Conservation (phyloP, 2,797 vertebrate species). For the Leucoraja ocellata region DNA sequence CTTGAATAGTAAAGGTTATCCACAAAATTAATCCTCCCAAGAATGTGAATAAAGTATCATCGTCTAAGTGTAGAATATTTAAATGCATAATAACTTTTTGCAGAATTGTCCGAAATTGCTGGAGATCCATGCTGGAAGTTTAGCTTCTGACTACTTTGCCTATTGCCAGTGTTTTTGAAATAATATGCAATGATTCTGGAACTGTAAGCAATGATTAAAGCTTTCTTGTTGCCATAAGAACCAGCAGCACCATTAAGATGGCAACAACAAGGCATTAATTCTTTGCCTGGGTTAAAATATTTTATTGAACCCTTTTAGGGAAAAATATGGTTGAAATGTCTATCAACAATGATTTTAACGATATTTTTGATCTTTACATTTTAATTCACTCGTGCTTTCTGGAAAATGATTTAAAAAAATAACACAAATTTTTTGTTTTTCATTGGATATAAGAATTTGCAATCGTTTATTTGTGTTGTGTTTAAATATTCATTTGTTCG, state of each 20-base stretch:
- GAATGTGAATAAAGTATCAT: background rate
- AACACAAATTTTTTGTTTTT: background rate
- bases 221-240: slow-evolving; percentile 16
- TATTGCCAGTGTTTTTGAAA: background rate
- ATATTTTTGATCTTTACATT: background rate
- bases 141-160: background rate
- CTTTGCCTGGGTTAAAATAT: background rate
- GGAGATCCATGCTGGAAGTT: background rate
- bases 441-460: background rate
- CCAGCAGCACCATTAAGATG: background rate
- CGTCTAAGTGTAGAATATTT: background rate
- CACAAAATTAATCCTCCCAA: background rate
- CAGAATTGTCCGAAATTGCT: background rate
- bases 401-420: background rate
- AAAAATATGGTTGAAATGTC: background rate
- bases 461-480: background rate
- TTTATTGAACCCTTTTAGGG: background rate
- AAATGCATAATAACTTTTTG: background rate
- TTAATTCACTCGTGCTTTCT: background rate
- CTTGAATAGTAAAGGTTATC: background rate
- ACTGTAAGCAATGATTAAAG: background rate
- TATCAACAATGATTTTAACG: background rate
- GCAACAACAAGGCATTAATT: background rate
- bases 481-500: background rate
- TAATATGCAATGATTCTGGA: background rate